Evolutionary conservation across 2,797 vertebrate genomes (phyloP).

Genomic region (Scarus forsteni): DNA sequence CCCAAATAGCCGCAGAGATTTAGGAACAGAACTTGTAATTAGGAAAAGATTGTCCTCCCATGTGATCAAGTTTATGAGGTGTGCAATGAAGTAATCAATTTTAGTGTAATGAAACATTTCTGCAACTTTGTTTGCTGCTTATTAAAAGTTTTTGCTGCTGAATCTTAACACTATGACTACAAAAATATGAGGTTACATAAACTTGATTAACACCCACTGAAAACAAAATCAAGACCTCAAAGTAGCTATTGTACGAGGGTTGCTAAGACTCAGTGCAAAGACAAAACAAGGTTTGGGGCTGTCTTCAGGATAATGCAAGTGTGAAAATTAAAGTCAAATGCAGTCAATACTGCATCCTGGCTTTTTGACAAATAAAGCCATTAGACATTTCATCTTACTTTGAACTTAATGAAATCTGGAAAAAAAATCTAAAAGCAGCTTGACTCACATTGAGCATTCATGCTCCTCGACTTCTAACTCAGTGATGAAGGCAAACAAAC

Average conservation of each 20-base stretch:
- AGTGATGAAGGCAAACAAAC: too few species aligned
- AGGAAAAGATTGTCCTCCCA: slow-evolving; percentile 31
- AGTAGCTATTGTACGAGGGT: neutral
- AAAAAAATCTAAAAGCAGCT: too few species aligned
- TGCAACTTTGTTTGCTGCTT: slow-evolving; percentile 12
- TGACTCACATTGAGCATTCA: too few species aligned
- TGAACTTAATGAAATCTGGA: too few species aligned
- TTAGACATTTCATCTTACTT: too few species aligned
- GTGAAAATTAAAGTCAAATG: neutral
- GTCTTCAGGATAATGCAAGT: neutral
- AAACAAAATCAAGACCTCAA: slow-evolving; percentile 4
- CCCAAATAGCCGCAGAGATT: slow-evolving; percentile 15
- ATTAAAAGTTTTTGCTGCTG: slow-evolving; percentile 32
- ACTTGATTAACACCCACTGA: slow-evolving; percentile 32
- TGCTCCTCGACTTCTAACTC: too few species aligned
- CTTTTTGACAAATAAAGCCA: slow-evolving; percentile 3
- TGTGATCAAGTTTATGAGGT: slow-evolving; percentile 35
- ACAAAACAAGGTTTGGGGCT: neutral
- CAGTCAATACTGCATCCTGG: neutral
- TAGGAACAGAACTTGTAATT: slow-evolving; percentile 19
- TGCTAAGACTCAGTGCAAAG: slow-evolving; percentile 4
- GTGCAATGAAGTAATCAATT: slow-evolving; percentile 23
- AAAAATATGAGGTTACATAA: slow-evolving; percentile 12
- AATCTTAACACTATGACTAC: slow-evolving; percentile 16
- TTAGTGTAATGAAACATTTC: slow-evolving; percentile 19